Evolutionary conservation across 1,140 invertebrate genomes (phyloP), one percentile per base, ranked within the genome.

Genomic region (Atta texana): DNA sequence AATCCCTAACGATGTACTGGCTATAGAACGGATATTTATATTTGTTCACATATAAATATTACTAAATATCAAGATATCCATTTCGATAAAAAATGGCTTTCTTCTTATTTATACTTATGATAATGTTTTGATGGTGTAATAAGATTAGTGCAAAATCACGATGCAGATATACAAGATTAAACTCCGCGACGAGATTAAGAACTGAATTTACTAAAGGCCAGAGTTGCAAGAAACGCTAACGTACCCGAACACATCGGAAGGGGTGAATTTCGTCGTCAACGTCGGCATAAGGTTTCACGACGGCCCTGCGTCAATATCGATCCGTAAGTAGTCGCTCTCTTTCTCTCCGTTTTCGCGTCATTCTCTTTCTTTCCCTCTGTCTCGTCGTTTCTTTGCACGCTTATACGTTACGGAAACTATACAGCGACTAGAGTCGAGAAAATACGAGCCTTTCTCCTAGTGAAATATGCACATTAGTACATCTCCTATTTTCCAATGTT

Each of bases 241-340:
- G 24, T 59, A 55, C 69, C n/a, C 68, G 14, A 39, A n/a, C 39
- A 51, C 68, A 68, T 82, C 80, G 16, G 18, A 39, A 51, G 51
- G 77, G 51, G 49, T 78, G 28, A 87, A 85, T 85, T 90, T 81
- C 86, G 63, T 69, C 74, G 80, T 64, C 75, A 61, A 68, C 71
- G 68, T 53, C 51, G 51, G 63, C 21, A n/a, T 90, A 90, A 90
- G 82, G 87, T 82, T 90, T 90, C 87, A 24, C 75, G 39, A 77
- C 76, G 76, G 80, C 39, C 64, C 85, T 76, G 88, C 88, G 88
- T 87, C 88, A 81, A 90, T 90, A 90, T 90, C 89, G 90, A 91
- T 72, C 87, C 51, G 85, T 55, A n/a, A 61, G 39, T 61, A 77
- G 61, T 59, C 61, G 55, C 57, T 78, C 81, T 80, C 85, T 75